phyloP scores from a whole-genome alignment of 2,797 vertebrate species.

The Peromyscus attwateri region DNA sequence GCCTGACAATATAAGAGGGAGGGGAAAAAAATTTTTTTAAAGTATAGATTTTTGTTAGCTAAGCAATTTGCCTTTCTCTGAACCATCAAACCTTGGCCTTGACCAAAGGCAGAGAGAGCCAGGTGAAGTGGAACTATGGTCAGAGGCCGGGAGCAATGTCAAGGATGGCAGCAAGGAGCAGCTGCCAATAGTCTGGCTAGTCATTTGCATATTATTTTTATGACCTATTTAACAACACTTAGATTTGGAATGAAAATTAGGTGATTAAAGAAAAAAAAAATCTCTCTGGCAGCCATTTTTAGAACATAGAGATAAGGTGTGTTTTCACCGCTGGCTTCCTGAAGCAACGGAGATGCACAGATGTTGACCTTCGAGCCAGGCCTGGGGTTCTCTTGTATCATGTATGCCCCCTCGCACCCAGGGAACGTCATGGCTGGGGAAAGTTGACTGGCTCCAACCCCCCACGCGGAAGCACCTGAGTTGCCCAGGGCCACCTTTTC shows the following conservation, averaged over 20 bases:
- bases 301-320: conserved; percentile 10
- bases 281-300: conserved; percentile 22
- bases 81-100: conserved; percentile 47
- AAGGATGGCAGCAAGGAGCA: neutral
- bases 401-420: neutral
- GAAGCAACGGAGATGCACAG: neutral
- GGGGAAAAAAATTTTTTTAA: neutral
- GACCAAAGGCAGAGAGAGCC: conserved; percentile 67
- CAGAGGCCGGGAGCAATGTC: neutral
- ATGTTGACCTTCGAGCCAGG: conserved; percentile 3
- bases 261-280: conserved; percentile 54
- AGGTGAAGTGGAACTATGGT: neutral
- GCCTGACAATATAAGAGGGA: conserved; percentile 25
- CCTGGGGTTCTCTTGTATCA: neutral
- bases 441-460: neutral
- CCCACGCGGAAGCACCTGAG: neutral
- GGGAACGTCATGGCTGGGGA: no score
- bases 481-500: neutral
- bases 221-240: conserved; percentile 48
- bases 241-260: conserved; percentile 68
- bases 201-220: conserved; percentile 61
- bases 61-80: conserved; percentile 61
- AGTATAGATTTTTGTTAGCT: conserved; percentile 68
- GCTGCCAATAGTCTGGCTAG: conserved; percentile 11
- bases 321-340: conserved; percentile 49